Evolutionary conservation across 2,888 invertebrate species (phyloP).

Genomic region (Trichopria drosophilae): DNA sequence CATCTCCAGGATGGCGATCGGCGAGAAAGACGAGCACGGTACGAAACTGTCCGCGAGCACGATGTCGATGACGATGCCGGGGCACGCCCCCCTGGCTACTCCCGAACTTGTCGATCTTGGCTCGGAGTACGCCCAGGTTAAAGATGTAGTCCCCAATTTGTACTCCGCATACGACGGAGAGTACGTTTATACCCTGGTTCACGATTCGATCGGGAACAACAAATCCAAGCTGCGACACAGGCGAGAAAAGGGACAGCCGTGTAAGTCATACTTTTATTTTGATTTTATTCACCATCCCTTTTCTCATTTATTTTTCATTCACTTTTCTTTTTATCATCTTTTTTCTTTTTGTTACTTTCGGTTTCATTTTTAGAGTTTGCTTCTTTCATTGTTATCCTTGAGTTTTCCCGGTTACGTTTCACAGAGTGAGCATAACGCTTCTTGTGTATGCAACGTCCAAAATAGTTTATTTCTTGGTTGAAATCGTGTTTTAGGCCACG

Average conservation of each 20-base stretch:
- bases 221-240: conserved; percentile 66
- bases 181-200: conserved; percentile 70
- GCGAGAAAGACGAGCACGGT: conserved; percentile 57
- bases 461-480: too few relatives aligned
- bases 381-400: too few relatives aligned
- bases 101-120: conserved; percentile 77
- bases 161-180: conserved; percentile 64
- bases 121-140: conserved; percentile 73
- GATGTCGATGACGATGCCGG: conserved; percentile 51
- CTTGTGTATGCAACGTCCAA: too few relatives aligned
- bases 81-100: conserved; percentile 75
- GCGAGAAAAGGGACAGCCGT: conserved; percentile 68
- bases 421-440: too few relatives aligned
- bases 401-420: too few relatives aligned
- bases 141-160: conserved; percentile 64
- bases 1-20: conserved; percentile 69
- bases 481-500: too few relatives aligned
- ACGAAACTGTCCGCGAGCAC: conserved; percentile 46
- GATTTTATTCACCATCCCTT: conserved; percentile 6
- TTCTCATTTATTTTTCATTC: conserved; percentile 12
- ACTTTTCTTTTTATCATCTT: conserved; percentile 16
- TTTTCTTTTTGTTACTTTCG: conserved; percentile 20
- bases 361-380: conserved; percentile 15
- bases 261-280: conserved; percentile 55
- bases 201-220: conserved; percentile 66